A percentile compares a stretch with the other conserved stretches of the same genome.
Evolutionary conservation across 2,797 vertebrate genomes (phyloP).

Genomic region (Xenops minutus): DNA sequence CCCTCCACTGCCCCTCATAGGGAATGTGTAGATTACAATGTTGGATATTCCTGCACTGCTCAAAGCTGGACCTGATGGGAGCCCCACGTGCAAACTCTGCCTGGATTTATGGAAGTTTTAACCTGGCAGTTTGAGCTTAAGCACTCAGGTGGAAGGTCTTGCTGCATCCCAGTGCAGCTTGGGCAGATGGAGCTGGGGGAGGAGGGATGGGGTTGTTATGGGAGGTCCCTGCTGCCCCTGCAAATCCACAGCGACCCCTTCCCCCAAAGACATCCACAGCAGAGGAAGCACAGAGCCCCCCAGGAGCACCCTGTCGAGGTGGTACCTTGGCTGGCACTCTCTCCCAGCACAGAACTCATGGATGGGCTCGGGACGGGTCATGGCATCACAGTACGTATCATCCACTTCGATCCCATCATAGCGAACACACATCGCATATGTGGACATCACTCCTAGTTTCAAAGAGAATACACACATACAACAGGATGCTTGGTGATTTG

Average conservation of each 20-base stretch:
- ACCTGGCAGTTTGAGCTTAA: neutral
- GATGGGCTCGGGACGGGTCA: conserved; percentile 93
- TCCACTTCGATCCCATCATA: conserved; percentile 95
- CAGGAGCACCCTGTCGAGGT: neutral
- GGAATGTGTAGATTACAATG: too few species aligned
- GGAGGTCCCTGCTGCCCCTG: neutral
- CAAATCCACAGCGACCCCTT: neutral
- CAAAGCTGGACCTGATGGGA: neutral
- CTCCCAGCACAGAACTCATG: conserved; percentile 96
- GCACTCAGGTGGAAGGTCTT: neutral
- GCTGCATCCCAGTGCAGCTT: neutral
- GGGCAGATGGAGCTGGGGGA: neutral
- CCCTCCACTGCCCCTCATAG: too few species aligned
- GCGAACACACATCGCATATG: conserved; percentile 92
- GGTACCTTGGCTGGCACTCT: conserved; percentile 94
- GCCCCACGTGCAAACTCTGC: neutral
- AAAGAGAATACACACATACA: conserved; percentile 30
- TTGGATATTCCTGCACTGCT: neutral
- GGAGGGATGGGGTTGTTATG: neutral
- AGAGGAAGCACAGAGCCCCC: neutral
- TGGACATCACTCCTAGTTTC: conserved; percentile 87
- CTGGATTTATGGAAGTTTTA: neutral
- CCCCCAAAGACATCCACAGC: neutral
- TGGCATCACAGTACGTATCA: conserved; percentile 90
- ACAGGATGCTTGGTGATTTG: neutral